Conservation (phyloP, 2,888 invertebrate species). For the Pantelozetes paolii region DNA sequence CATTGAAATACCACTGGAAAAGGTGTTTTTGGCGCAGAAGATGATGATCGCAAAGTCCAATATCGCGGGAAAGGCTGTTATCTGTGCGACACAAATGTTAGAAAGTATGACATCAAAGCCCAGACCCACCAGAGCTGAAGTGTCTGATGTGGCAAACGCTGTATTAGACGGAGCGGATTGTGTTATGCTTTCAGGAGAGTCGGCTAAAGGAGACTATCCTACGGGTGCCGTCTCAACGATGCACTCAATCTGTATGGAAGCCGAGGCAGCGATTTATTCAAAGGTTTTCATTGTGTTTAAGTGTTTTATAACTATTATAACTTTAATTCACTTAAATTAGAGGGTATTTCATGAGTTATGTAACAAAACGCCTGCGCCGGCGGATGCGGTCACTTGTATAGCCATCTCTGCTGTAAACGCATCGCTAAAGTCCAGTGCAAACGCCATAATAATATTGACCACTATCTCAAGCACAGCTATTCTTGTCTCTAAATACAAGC, state of each 20-base stretch:
- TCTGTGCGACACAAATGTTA: conserved; percentile 94
- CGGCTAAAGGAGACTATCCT: conserved; percentile 79
- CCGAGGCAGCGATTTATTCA: conserved; percentile 72
- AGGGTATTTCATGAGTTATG: conserved; percentile 47
- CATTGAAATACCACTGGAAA: conserved; percentile 96
- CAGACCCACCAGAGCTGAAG: conserved; percentile 90
- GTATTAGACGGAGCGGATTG: conserved; percentile 96
- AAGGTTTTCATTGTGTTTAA: conserved; percentile 25
- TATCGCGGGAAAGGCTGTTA: conserved; percentile 90
- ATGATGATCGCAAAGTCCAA: conserved; percentile 97
- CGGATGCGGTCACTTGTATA: conserved; percentile 82
- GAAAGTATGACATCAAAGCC: conserved; percentile 99
- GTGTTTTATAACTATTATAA: too few relatives aligned
- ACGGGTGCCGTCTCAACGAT: conserved; percentile 56
- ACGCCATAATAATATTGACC: conserved; percentile 68
- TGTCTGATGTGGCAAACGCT: conserved; percentile 96
- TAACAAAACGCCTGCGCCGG: conserved; percentile 50
- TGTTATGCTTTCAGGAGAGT: conserved; percentile 98
- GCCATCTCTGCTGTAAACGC: conserved; percentile 95
- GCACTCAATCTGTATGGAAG: conserved; percentile 93
- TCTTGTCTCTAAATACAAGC: conserved; percentile 84
- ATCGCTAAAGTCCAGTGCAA: conserved; percentile 77
- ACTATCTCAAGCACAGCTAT: conserved; percentile 66
- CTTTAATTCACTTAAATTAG: conserved; percentile 1
- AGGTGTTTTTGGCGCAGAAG: conserved; percentile 95